Percentiles rank a stretch among this genome's conserved stretches.
Evolutionary conservation across 1,140 invertebrate genomes (phyloP).

Genomic region (Achatina immaculata): DNA sequence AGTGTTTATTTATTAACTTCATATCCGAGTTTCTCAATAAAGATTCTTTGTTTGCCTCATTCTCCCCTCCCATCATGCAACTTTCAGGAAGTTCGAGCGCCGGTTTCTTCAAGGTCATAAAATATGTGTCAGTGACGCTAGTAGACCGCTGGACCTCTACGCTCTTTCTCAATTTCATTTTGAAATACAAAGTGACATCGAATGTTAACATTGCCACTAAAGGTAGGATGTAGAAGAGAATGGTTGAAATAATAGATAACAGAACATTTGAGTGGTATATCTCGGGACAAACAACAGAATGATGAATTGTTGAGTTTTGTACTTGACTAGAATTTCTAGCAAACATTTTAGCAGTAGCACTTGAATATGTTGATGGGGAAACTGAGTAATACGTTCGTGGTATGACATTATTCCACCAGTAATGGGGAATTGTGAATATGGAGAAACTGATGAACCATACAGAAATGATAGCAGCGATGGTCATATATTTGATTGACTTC

Average conservation of each 20-base stretch:
- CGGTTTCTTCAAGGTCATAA: constrained; percentile 37
- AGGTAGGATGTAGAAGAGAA: constrained; percentile 18
- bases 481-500: constrained; percentile 49
- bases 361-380: background rate
- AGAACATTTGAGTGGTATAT: constrained; percentile 10
- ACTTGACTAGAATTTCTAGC: background rate
- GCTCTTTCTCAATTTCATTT: constrained; percentile 35
- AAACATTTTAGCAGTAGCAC: background rate
- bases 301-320: constrained; percentile 2
- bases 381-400: background rate
- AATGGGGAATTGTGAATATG: constrained; percentile 50
- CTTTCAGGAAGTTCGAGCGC: constrained; percentile 18
- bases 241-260: constrained; percentile 27
- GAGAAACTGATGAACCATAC: constrained; percentile 55
- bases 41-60: constrained; percentile 20
- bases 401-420: constrained; percentile 45
- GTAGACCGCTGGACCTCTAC: constrained; percentile 38
- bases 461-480: constrained; percentile 43
- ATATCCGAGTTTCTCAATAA: constrained; percentile 16
- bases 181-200: constrained; percentile 27
- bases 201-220: constrained; percentile 17
- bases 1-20: constrained; percentile 35
- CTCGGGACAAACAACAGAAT: constrained; percentile 4
- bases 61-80: background rate
- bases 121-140: constrained; percentile 38